phyloP scores from a whole-genome alignment of 2,888 invertebrate species.

The Nomada fabriciana region DNA sequence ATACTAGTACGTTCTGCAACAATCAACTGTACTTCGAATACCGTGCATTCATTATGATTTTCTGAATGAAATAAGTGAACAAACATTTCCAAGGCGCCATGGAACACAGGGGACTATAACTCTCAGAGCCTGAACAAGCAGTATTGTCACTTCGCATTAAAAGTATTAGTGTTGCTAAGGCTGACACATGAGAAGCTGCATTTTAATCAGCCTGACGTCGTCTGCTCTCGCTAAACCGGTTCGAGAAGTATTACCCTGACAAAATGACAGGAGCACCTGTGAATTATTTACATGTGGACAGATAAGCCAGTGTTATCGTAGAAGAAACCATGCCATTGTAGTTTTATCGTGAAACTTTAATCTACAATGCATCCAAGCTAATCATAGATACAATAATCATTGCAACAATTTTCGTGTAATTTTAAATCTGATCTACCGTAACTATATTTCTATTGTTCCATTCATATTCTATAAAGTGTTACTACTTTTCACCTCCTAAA shows the following conservation, averaged over 20 bases:
- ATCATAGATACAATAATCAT: not conserved
- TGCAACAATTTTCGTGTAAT: no score
- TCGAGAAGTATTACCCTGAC: constrained; percentile 19
- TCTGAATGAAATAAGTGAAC: not conserved
- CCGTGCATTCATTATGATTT: not conserved
- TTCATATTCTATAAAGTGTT: no score
- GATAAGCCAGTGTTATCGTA: constrained; percentile 1
- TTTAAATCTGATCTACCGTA: no score
- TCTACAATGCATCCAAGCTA: not conserved
- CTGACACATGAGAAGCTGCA: constrained; percentile 19
- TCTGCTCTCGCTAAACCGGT: constrained; percentile 29
- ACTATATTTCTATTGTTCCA: no score
- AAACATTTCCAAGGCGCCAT: not conserved
- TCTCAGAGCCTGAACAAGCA: not conserved
- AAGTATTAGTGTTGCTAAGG: constrained; percentile 7
- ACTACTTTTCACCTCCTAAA: not conserved
- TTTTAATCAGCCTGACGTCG: constrained; percentile 38
- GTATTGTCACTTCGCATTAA: constrained; percentile 2
- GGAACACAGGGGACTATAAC: not conserved
- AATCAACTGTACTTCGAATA: not conserved
- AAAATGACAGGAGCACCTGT: constrained; percentile 30
- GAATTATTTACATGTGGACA: constrained; percentile 16
- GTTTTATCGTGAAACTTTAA: not conserved
- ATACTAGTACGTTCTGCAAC: not conserved
- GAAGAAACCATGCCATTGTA: not conserved